A percentile compares a stretch with the other conserved stretches of the same genome.
Conservation (phyloP, 2,888 invertebrate genomes). For the Dione juno region DNA sequence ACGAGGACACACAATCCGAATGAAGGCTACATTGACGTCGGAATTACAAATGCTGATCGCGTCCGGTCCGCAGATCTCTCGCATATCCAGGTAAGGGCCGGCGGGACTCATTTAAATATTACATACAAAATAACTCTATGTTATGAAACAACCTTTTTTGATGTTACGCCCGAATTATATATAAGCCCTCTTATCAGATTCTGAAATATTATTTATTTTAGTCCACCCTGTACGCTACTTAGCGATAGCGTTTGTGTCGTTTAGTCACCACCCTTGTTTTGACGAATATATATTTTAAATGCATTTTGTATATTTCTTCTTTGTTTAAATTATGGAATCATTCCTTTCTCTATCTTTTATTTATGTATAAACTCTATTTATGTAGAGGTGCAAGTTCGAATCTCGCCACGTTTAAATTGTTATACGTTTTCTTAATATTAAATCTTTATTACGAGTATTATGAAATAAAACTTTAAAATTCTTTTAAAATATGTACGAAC, state of each 20-base stretch:
- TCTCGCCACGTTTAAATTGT: too few relatives aligned
- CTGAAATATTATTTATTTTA: conserved; percentile 11
- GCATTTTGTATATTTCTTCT: not conserved
- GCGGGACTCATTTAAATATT: conserved; percentile 26
- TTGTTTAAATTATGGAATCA: not conserved
- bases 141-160: conserved; percentile 20
- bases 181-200: conserved; percentile 16
- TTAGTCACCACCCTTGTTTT: not conserved
- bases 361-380: too few relatives aligned
- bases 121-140: conserved; percentile 23
- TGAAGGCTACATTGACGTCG: not conserved
- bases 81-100: conserved; percentile 2
- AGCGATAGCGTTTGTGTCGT: not conserved
- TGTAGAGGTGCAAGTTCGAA: too few relatives aligned
- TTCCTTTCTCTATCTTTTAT: not conserved
- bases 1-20: not conserved
- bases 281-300: not conserved
- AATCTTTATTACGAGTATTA: too few relatives aligned
- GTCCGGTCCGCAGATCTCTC: conserved; percentile 1
- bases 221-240: not conserved
- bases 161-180: conserved; percentile 15
- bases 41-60: conserved; percentile 22
- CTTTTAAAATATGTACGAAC: too few relatives aligned
- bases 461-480: too few relatives aligned
- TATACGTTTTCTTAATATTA: too few relatives aligned